Evolutionary conservation across 2,888 invertebrate genomes (phyloP), one percentile per base, ranked within the genome.

Genomic region (Dascillus cervinus): DNA sequence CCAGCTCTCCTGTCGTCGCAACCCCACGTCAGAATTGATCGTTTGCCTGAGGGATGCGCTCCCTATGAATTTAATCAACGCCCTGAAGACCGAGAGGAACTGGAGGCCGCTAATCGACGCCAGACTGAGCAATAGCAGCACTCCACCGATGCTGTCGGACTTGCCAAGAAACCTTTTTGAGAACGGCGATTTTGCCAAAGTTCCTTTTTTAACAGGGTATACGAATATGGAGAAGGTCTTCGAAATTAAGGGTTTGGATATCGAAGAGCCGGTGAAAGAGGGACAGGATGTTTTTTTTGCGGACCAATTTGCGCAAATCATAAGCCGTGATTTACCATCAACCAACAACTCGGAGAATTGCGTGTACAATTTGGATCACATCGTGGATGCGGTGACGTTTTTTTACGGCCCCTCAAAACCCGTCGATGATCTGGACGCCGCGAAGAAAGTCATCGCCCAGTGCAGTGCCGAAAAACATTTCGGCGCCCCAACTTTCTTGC

Each of bases 151-250:
- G 53, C 62, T 88, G 22, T 69, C 79, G 15, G 79, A 78, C 46
- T 66, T 74, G 28, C 86, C 86, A 0, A 72, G 68, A 37, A 71
- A 67, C 44, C 60, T 76, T 29, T 75, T 83, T 36, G 72, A 73
- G 43, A 69, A 66, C 29, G 80, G 77, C 5, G 69, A 70, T 14
- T 76, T 75, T 41, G 70, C 75, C 34, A 75, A 79, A 31, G 78
- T 86, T 1, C 85, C 87, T 0, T 52, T 86, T 8, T 59, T 88
- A 46, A 50, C 51, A 4, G 85, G 85, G 1, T 86, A 77, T 47
- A 86, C 87, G 0, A 79, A 82, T 46, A 87, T 86, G 79, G 88
- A 88, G 63, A 82, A 84, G 47, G 81, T 79, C 4, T 58, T 86
- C 1, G 69, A 77, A 10, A 59, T 67, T 26, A 66, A 66, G n/a